These are phyloP conservation scores for Chrysolina americana DNA, from an alignment of 2,888 invertebrate species.

Conservation along the genomic window DNA sequence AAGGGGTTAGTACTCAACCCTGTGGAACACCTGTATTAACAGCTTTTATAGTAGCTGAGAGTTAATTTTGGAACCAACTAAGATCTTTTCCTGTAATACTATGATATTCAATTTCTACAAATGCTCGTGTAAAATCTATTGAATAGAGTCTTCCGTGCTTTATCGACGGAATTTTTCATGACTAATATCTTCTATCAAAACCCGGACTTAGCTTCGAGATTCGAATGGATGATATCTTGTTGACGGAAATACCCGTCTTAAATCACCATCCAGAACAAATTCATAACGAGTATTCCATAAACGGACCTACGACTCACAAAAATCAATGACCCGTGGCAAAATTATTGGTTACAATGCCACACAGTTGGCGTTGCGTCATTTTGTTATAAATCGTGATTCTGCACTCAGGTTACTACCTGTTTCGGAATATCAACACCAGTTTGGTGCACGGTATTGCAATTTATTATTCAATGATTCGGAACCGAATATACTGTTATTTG, in stretches of 20 bases:
- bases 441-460: slow-evolving; percentile 30
- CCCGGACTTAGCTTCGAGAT: too few relatives aligned
- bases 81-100: too few relatives aligned
- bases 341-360: slow-evolving; percentile 33
- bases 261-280: slow-evolving; percentile 2
- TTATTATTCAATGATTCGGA: slow-evolving; percentile 33
- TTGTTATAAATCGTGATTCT: slow-evolving; percentile 36
- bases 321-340: slow-evolving; percentile 36
- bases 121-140: too few relatives aligned
- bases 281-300: slow-evolving; percentile 1
- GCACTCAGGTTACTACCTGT: slow-evolving; percentile 35
- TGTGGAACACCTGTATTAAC: too few relatives aligned
- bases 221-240: background rate
- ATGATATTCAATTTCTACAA: too few relatives aligned
- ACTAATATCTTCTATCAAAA: too few relatives aligned
- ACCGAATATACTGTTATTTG: slow-evolving; percentile 32
- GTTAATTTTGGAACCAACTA: too few relatives aligned
- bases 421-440: slow-evolving; percentile 35
- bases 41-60: too few relatives aligned
- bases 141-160: too few relatives aligned
- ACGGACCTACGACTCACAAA: slow-evolving; percentile 29
- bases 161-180: too few relatives aligned
- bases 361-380: slow-evolving; percentile 35
- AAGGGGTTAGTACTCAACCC: too few relatives aligned
- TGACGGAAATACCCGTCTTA: background rate